Conservation (phyloP, 1,140 invertebrate genomes). For the Magallana angulata region DNA sequence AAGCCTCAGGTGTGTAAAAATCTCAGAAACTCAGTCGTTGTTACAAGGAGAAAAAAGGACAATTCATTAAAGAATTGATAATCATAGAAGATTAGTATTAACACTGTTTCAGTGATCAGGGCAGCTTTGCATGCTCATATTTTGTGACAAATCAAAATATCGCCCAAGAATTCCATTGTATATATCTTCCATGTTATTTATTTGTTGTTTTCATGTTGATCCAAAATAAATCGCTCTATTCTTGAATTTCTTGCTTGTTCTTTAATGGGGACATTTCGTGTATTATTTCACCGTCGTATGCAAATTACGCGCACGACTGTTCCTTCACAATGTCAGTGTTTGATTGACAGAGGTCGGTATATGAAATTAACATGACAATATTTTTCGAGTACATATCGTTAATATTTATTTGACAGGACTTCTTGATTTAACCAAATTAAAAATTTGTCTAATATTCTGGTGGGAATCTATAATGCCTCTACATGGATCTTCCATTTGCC, state of each 20-base stretch:
- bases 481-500: too few species aligned
- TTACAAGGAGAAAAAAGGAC: too few species aligned
- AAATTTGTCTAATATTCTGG: too few species aligned
- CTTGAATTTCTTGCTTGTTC: neutral
- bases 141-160: neutral
- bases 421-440: too few species aligned
- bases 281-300: neutral
- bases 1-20: too few species aligned
- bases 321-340: neutral
- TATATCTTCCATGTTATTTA: constrained; percentile 18
- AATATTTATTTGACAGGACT: too few species aligned
- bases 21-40: too few species aligned
- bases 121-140: neutral
- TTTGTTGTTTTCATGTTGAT: constrained; percentile 20
- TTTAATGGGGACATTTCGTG: neutral
- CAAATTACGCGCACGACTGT: neutral
- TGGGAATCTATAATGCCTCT: too few species aligned
- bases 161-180: constrained; percentile 24
- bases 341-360: constrained; percentile 2
- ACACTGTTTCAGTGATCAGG: too few species aligned
- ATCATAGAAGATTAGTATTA: too few species aligned
- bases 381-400: neutral
- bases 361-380: neutral
- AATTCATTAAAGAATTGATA: too few species aligned
- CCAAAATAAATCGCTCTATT: constrained; percentile 10